Evolutionary conservation across 2,888 invertebrate genomes (phyloP), one percentile per base, ranked within the genome.

Genomic region (Rotaria magnacalcarata): DNA sequence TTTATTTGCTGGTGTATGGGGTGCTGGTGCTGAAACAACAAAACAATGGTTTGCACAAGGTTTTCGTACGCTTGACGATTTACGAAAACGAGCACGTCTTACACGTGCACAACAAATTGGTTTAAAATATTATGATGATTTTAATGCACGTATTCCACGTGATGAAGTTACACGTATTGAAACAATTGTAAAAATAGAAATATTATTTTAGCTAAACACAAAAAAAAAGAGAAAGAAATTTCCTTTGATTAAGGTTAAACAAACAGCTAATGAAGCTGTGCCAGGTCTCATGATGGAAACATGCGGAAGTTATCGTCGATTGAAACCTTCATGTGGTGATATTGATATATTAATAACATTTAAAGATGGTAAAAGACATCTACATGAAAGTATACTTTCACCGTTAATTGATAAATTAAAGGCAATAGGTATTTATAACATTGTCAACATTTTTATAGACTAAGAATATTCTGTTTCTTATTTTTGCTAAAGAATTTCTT

Each of bases 271-370:
- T 41, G 58, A 80, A 21, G 85, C 91, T 52, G 88, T 90, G 52
- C 88, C 89, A 24, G 90, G 90, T 19, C 88, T 92, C 10, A 89
- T 90, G 50, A 89, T 90, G n/a, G 89, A 90, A 87, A 90, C 91
- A 2, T 92, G 92, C 89, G 92, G 92, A 3, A 92, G 92, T 5
- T 92, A 91, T 88, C 89, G 92, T 16, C 89, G 92, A 52, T 92
- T 92, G 4, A 91, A 91, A 87, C 74, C 88, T 2, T 90, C 90
- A 0, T 92, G 92, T 89, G 92, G 92, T 11, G 92, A 92, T 88
- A 91, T 92, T 24, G 92, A 92, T 89, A 88, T 92, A 14, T 89
- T 92, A 8, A 89, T 92, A 10, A 85, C 92, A 14, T 92, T 92
- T 88, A 90, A 91, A 27, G 92, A 92, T 88, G 90, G 91, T 4